Conservation (phyloP, 2,888 invertebrate genomes). For the Monoplex corrugatus region DNA sequence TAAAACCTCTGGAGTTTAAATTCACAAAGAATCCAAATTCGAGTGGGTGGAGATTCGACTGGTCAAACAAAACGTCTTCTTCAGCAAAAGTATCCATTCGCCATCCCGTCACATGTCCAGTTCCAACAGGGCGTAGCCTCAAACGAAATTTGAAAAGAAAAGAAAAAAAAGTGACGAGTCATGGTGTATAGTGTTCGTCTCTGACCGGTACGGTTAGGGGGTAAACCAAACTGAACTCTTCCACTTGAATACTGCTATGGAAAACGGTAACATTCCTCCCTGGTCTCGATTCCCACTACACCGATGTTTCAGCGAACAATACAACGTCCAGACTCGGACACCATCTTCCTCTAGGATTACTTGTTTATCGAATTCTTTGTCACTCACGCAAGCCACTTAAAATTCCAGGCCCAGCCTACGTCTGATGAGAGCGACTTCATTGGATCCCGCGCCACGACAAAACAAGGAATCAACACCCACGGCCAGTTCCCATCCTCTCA, state of each 20-base stretch:
- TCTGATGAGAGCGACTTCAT: background rate
- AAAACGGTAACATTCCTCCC: background rate
- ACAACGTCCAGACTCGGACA: slow-evolving; percentile 4
- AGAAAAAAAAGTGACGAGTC: slow-evolving; percentile 1
- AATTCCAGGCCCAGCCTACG: background rate
- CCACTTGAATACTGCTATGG: background rate
- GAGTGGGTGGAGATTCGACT: too few species aligned
- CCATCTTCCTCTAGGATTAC: background rate
- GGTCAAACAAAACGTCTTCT: too few species aligned
- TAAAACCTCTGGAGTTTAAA: too few species aligned
- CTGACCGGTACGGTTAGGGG: background rate
- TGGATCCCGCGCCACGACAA: too few species aligned
- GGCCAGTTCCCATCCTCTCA: background rate
- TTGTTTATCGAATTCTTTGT: slow-evolving; percentile 32
- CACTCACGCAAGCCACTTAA: background rate
- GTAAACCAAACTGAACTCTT: background rate
- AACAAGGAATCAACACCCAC: too few species aligned
- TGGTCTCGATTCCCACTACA: background rate
- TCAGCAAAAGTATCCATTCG: too few species aligned
- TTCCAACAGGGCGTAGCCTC: background rate
- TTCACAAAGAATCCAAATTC: too few species aligned
- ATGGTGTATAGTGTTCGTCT: background rate
- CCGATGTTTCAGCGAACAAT: background rate
- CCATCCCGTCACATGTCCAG: too few species aligned
- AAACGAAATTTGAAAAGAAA: background rate